phyloP scores from a whole-genome alignment of 2,113 vertebrate species.

The Dromas ardeola region DNA sequence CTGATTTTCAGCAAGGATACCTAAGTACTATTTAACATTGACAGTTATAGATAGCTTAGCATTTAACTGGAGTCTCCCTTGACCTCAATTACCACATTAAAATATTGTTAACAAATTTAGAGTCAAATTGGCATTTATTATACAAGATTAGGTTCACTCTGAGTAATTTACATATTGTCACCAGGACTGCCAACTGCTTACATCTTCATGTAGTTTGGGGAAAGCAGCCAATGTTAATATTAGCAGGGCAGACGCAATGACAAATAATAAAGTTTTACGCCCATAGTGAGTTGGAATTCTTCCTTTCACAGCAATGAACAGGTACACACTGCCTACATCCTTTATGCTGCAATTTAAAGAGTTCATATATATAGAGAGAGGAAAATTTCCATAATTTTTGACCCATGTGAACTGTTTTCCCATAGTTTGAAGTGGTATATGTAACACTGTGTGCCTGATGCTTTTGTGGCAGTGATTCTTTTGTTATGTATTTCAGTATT shows the following conservation, averaged over 20 bases:
- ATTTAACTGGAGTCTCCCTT: slow-evolving; percentile 65
- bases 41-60: slow-evolving; percentile 72
- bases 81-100: slow-evolving; percentile 78
- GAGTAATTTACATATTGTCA: slow-evolving; percentile 75
- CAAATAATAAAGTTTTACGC: slow-evolving; percentile 14
- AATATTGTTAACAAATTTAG: slow-evolving; percentile 80
- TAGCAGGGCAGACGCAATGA: slow-evolving; percentile 8
- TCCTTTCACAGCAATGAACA: neutral
- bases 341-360: neutral
- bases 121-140: slow-evolving; percentile 74
- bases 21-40: slow-evolving; percentile 48
- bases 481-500: neutral
- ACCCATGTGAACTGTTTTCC: neutral
- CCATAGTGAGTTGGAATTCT: neutral
- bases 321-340: neutral
- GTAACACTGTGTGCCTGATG: neutral
- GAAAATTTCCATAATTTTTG: neutral
- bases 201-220: slow-evolving; percentile 54
- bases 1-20: slow-evolving; percentile 57
- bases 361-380: neutral
- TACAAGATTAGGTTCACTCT: slow-evolving; percentile 65
- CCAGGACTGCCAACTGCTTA: slow-evolving; percentile 63
- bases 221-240: slow-evolving; percentile 54
- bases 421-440: neutral
- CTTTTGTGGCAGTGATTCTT: neutral